Evolutionary conservation across 2,888 invertebrate species (phyloP), one percentile per base, ranked within the genome.

Genomic region (Chromoteleia sp.): DNA sequence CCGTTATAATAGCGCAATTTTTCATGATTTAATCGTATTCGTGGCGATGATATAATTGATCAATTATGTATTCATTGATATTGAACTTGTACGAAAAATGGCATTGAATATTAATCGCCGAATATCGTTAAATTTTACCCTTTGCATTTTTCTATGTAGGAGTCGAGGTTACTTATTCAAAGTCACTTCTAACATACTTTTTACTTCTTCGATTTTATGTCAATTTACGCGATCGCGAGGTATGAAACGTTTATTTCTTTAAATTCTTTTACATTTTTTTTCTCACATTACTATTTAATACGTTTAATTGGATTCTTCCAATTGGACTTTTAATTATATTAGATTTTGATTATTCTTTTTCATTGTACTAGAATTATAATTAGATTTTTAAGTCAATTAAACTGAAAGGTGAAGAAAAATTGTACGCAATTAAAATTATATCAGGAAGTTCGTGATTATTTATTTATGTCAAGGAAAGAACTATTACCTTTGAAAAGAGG

Each of bases 71-170:
- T 76, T 61, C 59, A 58, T 76, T 76, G 76, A 68, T 76, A 76
- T 68, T 76, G 76, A 76, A 76, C 76, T 76, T 76, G 59, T 6
- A 36, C 52, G 61, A 76, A 59, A 76, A 68, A 43, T 68, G 76
- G 68, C 68, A 76, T 54, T 76, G 76, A 68, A 76, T 76, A 67
- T 54, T 76, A 76, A 76, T 75, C 43, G 39, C 5, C 10, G 21
- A 58, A 65, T 65, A 39, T 41, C 54, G 39, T 48, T 58, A 56
- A 63, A 74, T 63, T 56, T 54, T 68, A 54, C 19, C 21, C 54
- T 15, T 61, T 41, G n/a, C n/a, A n/a, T 10, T 41, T 68, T 67
- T 68, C 61, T 68, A 61, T 68, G 52, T 45, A 19, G 7, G 12
- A 25, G 19, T 39, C 67, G 48, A 67, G 58, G 75, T 68, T 29